These are phyloP conservation scores for Coleophora flavipennella DNA, from an alignment of 2,888 invertebrate genomes.

Conservation along the genomic window DNA sequence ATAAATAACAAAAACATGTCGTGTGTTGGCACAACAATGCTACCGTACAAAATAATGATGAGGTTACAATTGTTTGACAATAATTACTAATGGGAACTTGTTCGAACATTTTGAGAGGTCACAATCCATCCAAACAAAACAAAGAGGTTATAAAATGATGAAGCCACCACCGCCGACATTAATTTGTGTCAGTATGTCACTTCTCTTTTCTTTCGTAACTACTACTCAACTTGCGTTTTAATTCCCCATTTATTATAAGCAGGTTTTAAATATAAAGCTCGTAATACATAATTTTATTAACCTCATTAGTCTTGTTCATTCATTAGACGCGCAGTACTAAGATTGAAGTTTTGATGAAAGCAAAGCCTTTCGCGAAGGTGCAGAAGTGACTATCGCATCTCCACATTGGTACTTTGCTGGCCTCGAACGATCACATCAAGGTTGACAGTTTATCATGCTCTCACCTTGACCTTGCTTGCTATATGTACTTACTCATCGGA, in stretches of 20 bases:
- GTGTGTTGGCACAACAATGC: slow-evolving; percentile 18
- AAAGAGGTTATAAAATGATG: slow-evolving; percentile 29
- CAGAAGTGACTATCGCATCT: too few relatives aligned
- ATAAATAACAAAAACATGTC: slow-evolving; percentile 22
- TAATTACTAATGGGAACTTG: slow-evolving; percentile 19
- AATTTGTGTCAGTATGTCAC: slow-evolving; percentile 21
- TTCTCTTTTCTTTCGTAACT: slow-evolving; percentile 15
- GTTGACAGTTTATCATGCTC: not conserved
- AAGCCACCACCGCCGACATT: slow-evolving; percentile 16
- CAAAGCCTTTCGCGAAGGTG: too few relatives aligned
- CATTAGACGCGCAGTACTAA: not conserved
- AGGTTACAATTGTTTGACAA: slow-evolving; percentile 21
- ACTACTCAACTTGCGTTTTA: not conserved
- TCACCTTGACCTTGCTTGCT: not conserved
- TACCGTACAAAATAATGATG: slow-evolving; percentile 12
- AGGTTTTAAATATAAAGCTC: too few relatives aligned
- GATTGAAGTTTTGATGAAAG: not conserved
- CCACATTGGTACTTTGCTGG: not conserved
- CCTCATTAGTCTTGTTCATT: too few relatives aligned
- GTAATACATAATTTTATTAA: too few relatives aligned
- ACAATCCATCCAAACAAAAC: slow-evolving; percentile 8
- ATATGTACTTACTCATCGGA: too few relatives aligned
- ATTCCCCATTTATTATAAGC: too few relatives aligned
- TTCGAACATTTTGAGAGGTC: not conserved
- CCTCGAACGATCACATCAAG: not conserved